These are phyloP conservation scores for Ascidia mentula DNA, from an alignment of 23 tunicate species.

Conservation along the genomic window DNA sequence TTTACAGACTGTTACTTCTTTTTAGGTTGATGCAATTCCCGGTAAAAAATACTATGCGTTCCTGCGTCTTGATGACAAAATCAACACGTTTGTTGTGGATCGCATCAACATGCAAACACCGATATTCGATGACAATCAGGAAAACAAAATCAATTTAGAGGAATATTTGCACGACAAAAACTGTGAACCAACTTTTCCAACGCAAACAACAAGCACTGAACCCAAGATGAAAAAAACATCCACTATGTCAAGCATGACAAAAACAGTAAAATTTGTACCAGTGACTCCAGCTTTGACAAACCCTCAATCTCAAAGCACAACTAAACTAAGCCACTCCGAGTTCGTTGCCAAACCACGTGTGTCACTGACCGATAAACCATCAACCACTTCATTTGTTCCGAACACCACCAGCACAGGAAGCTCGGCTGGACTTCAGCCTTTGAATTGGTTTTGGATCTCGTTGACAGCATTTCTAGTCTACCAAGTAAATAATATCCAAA, in stretches of 20 bases:
- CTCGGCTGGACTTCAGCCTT: not conserved
- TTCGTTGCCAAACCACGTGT: not conserved
- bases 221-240: not conserved
- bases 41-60: not conserved
- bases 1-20: too few species aligned
- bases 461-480: not conserved
- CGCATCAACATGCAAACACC: not conserved
- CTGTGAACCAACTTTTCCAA: not conserved
- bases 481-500: too few species aligned
- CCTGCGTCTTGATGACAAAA: not conserved
- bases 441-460: not conserved
- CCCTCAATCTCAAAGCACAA: too few species aligned
- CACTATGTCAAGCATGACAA: not conserved
- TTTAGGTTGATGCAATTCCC: not conserved
- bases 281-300: too few species aligned
- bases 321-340: not conserved
- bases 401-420: not conserved
- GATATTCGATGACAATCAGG: not conserved
- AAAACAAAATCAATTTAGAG: not conserved
- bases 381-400: too few species aligned
- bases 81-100: not conserved
- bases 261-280: not conserved
- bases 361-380: not conserved
- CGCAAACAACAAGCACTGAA: not conserved
- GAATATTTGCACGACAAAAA: not conserved